Evolutionary conservation across 1,140 invertebrate species (phyloP).

Genomic region (Campoletis sonorensis): DNA sequence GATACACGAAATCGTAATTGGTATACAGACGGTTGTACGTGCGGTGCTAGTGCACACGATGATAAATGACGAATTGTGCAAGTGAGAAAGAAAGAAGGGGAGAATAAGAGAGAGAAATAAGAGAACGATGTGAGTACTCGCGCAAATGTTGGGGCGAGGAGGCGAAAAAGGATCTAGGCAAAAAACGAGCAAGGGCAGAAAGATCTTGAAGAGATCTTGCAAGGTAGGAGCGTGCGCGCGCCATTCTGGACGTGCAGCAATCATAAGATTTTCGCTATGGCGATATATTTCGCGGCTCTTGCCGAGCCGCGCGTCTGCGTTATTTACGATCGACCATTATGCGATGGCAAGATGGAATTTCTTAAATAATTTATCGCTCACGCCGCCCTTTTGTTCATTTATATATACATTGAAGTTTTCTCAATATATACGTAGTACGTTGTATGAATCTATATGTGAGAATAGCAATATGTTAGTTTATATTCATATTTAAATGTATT

Average conservation of each 20-base stretch:
- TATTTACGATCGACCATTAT: constrained; percentile 64
- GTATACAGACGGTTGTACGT: constrained; percentile 32
- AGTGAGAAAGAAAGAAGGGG: not conserved
- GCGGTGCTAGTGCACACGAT: constrained; percentile 28
- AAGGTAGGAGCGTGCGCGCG: constrained; percentile 9
- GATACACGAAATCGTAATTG: constrained; percentile 43
- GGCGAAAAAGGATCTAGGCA: constrained; percentile 30
- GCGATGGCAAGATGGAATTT: constrained; percentile 63
- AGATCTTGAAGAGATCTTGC: constrained; percentile 6
- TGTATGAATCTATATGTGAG: not conserved
- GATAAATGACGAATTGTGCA: constrained; percentile 33
- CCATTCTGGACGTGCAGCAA: constrained; percentile 42
- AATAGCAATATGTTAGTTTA: not conserved
- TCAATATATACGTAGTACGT: constrained; percentile 13
- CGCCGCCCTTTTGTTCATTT: constrained; percentile 60
- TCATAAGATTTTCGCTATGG: constrained; percentile 60
- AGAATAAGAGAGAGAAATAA: not conserved
- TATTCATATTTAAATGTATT: not conserved
- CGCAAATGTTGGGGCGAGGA: constrained; percentile 19
- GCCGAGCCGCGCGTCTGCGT: constrained; percentile 40
- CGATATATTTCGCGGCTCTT: constrained; percentile 60
- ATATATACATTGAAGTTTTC: constrained; percentile 34
- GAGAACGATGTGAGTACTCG: not conserved
- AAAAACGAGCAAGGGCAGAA: constrained; percentile 8
- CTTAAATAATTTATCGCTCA: constrained; percentile 64